Base-by-base conservation (phyloP, 2,797 vertebrate genomes). In the Onychomys torridus region DNA sequence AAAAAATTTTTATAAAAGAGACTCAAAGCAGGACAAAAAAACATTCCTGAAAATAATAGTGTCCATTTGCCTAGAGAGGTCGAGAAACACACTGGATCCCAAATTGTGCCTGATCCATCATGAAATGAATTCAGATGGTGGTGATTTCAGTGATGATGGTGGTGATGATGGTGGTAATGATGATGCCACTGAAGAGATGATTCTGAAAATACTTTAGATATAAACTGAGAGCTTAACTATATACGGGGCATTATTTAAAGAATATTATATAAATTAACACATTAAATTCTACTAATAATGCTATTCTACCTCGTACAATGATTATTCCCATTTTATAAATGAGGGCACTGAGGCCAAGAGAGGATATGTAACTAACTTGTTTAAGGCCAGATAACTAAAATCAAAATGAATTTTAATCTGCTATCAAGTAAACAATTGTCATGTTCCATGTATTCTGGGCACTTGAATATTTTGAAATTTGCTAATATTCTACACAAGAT, bases 311-410 rank as follows among this genome's bases (percentile, higher is more conserved):
- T 37, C 59, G 32, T 83, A 12, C 40, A 61, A 6, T 61, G 17
- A 46, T 55, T 71, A 79, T n/a, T 43, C 10, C 25, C 14, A 65
- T 77, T 89, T 95, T 91, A 67, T 43, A 83, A 67, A 76, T 57
- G 67, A 93, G 63, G 40, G 91, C 40, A 73, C 6, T 12, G 34
- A 91, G 69, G 52, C 32, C 43, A 59, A 65, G 63, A 79, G 32
- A 82, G 37, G 46, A 71, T 61, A 37, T 57, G 10, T 40, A 81
- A 65, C 37, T 49, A 84, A 78, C 29, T 91, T 94, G n/a, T 85
- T 73, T 82, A 78, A 83, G 37, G 9, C 9, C 43, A 92, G n/a
- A 71, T 90, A 94, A 71, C 89, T 71, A 92, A 88, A 93, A 75
- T 49, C 32, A 65, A 95, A 55, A 63, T 84, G 9, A 87, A 2